These are phyloP conservation scores for Himalopsyche japonica DNA, from an alignment of 2,888 invertebrate genomes.

Conservation along the genomic window DNA sequence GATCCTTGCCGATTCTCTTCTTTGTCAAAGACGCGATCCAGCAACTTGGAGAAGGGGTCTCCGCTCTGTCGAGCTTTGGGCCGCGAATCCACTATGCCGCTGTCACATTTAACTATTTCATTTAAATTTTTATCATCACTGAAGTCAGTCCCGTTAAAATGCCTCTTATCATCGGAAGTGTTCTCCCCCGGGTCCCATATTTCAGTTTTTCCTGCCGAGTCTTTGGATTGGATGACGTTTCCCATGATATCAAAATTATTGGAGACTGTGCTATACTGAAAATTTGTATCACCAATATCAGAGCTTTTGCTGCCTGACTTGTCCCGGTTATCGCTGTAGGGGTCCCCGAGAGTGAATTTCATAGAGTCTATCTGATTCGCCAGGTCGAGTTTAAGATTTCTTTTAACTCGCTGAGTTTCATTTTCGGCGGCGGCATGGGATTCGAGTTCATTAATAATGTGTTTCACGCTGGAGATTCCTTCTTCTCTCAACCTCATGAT, in stretches of 20 bases:
- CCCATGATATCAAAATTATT: conserved; percentile 44
- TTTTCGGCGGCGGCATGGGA: conserved; percentile 50
- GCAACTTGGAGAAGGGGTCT: conserved; percentile 71
- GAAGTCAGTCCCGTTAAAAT: conserved; percentile 47
- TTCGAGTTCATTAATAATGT: conserved; percentile 75
- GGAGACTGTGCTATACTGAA: conserved; percentile 40
- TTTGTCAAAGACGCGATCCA: conserved; percentile 72
- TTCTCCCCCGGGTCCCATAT: conserved; percentile 71
- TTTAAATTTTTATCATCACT: conserved; percentile 44
- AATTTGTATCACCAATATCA: conserved; percentile 42
- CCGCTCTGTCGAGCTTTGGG: conserved; percentile 53
- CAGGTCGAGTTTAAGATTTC: conserved; percentile 59
- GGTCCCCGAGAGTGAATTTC: conserved; percentile 43
- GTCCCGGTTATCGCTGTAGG: conserved; percentile 51
- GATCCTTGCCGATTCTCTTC: conserved; percentile 57
- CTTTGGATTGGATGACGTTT: conserved; percentile 26
- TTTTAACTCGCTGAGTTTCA: conserved; percentile 46
- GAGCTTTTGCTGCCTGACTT: conserved; percentile 44
- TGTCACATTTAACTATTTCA: conserved; percentile 60
- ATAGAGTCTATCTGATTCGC: conserved; percentile 60
- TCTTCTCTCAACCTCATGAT: conserved; percentile 79
- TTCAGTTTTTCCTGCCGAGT: conserved; percentile 57
- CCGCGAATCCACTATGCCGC: conserved; percentile 56
- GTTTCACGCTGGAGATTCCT: conserved; percentile 66
- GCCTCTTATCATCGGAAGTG: conserved; percentile 22